A percentile compares a stretch with the other conserved stretches of the same genome.
These are phyloP conservation scores for Menidia menidia DNA, from an alignment of 2,797 vertebrate genomes.

Conservation along the genomic window DNA sequence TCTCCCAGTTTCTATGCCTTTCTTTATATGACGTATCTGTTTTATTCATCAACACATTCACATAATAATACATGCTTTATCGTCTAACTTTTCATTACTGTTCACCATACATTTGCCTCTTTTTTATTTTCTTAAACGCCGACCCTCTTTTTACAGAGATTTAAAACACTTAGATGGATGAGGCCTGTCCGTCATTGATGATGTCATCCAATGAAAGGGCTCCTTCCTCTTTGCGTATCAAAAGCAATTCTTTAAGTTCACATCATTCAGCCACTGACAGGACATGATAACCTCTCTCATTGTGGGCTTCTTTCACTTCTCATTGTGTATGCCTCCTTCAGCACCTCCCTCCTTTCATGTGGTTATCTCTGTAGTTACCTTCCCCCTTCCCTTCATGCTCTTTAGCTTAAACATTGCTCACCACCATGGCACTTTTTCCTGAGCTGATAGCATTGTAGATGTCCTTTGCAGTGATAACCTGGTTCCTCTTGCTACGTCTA, in stretches of 20 bases:
- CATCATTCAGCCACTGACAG: constrained; percentile 74
- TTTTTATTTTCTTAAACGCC: constrained; percentile 27
- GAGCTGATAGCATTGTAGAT: constrained; percentile 86
- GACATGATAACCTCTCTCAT: constrained; percentile 71
- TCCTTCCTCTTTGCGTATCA: constrained; percentile 59
- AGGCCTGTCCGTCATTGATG: constrained; percentile 69
- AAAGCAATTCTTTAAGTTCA: constrained; percentile 60
- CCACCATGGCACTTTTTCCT: constrained; percentile 86
- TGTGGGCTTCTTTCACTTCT: constrained; percentile 57
- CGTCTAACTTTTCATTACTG: not conserved
- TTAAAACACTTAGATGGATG: constrained; percentile 51
- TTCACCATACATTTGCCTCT: constrained; percentile 17
- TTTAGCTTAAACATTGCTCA: constrained; percentile 68
- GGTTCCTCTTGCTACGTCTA: constrained; percentile 8
- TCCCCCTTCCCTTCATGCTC: constrained; percentile 8
- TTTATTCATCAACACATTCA: constrained; percentile 33
- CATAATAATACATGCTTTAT: constrained; percentile 11
- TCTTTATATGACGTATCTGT: not conserved
- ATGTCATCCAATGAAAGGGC: constrained; percentile 36
- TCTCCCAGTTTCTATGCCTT: not conserved
- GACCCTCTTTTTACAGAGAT: constrained; percentile 31
- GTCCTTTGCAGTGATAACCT: constrained; percentile 63
- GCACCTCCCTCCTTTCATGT: constrained; percentile 42
- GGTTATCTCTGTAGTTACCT: constrained; percentile 26
- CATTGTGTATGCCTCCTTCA: constrained; percentile 55